Evolutionary conservation across 2,888 invertebrate genomes (phyloP), one percentile per base, ranked within the genome.

Genomic region (Agriopis marginaria): DNA sequence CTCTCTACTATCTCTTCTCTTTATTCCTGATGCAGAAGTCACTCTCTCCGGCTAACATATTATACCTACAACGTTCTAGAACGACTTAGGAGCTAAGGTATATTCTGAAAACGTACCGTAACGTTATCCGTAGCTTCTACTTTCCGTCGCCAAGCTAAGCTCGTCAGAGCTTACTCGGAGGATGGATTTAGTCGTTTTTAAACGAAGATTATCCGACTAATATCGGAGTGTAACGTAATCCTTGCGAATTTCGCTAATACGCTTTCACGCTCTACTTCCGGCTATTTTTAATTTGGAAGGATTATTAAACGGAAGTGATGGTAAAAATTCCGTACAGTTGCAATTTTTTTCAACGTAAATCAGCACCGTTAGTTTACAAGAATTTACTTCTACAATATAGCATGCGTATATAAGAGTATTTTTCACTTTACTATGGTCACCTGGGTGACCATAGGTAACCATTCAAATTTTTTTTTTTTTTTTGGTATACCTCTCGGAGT

Each of bases 141-240:
- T 63, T 63, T 60, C 63, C 60, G 63, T 63, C 51, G 12, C 17
- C 17, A 60, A 56, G 61, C 64, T 61, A 63, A 61, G 68, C 68
- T 65, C 51, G 11, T 54, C 56, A 61, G 70, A 66, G 79, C 75
- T 82, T 82, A 82, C 79, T 81, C 81, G 73, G 74, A 75, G 74
- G 65, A 67, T 68, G 71, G 75, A 75, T 73, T 64, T 54, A 63
- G 58, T 75, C 80, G 65, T 81, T 78, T 77, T 73, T 78, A 81
- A 81, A 78, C 76, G 73, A 72, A 79, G 81, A 82, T 82, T 81
- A 82, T 79, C 80, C 76, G 63, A 72, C 79, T 81, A 79, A 79
- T 81, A 82, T 82, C 75, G 77, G 71, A 65, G 53, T 63, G 77
- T 74, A 75, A 66, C 72, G 75, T 82, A 76, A 79, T 79, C 77